Conservation (phyloP, 35 echinoderm and acorn worm genomes). For the Lytechinus pictus region DNA sequence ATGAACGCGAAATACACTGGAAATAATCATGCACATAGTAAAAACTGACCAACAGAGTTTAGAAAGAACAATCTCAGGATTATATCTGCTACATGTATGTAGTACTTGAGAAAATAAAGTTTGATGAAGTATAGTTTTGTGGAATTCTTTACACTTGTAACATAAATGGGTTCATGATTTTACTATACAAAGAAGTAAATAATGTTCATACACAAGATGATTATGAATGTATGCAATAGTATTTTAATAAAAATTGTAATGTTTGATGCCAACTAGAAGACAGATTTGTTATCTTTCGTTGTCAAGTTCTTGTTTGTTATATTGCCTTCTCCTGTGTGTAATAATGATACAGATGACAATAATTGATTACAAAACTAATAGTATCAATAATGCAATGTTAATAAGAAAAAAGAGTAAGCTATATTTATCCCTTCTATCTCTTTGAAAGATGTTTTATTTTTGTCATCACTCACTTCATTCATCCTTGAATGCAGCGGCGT, state of each 20-base stretch:
- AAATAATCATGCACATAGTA: too few species aligned
- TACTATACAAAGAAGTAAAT: not conserved
- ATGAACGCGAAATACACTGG: not conserved
- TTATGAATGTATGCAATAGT: not conserved
- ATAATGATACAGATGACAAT: too few species aligned
- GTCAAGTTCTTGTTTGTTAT: not conserved
- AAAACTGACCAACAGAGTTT: not conserved
- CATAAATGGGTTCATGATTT: not conserved
- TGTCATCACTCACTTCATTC: too few species aligned
- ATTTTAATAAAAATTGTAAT: not conserved
- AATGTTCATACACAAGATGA: not conserved
- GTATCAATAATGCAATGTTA: too few species aligned
- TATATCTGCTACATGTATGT: not conserved
- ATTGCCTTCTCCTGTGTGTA: too few species aligned
- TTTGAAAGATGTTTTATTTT: too few species aligned
- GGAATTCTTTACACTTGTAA: not conserved
- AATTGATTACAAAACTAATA: too few species aligned
- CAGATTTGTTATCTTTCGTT: not conserved
- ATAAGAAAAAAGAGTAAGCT: too few species aligned
- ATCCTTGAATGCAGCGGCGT: too few species aligned
- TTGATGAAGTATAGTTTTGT: not conserved
- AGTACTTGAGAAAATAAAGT: not conserved
- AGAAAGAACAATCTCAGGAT: not conserved
- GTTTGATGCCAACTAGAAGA: not conserved
- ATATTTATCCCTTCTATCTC: too few species aligned